Conservation (phyloP, 2,888 invertebrate species). For the Watsonalla cultraria region DNA sequence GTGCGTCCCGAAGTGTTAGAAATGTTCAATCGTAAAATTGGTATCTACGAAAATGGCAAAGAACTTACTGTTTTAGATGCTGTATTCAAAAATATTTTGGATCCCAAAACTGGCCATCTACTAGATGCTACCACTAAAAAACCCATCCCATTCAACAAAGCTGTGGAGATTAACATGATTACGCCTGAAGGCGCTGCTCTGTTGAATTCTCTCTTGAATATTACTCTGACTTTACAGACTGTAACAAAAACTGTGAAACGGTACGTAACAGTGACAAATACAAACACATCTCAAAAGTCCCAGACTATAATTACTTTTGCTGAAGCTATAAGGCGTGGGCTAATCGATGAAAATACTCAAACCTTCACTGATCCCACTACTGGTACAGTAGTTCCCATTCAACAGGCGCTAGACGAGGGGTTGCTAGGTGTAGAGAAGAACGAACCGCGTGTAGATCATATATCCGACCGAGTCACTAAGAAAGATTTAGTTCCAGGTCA, state of each 20-base stretch:
- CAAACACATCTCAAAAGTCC: conserved; percentile 77
- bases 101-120: conserved; percentile 92
- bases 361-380: conserved; percentile 88
- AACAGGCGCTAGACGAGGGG: conserved; percentile 87
- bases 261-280: conserved; percentile 87
- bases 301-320: conserved; percentile 84
- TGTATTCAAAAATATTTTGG: conserved; percentile 90
- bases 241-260: conserved; percentile 91
- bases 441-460: conserved; percentile 58
- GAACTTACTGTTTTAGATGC: conserved; percentile 93
- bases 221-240: conserved; percentile 92
- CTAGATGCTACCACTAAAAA: conserved; percentile 85
- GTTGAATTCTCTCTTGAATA: conserved; percentile 90
- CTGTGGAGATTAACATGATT: conserved; percentile 90
- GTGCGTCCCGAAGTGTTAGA: conserved; percentile 92
- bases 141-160: conserved; percentile 89
- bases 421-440: conserved; percentile 81
- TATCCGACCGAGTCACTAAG: conserved; percentile 57
- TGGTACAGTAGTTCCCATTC: conserved; percentile 84
- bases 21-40: conserved; percentile 90
- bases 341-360: conserved; percentile 88
- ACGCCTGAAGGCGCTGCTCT: conserved; percentile 93
- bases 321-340: conserved; percentile 86
- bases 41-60: conserved; percentile 85
- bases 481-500: conserved; percentile 68